These are phyloP conservation scores for Xestobium rufovillosum DNA, from an alignment of 2,888 invertebrate genomes.

Conservation along the genomic window DNA sequence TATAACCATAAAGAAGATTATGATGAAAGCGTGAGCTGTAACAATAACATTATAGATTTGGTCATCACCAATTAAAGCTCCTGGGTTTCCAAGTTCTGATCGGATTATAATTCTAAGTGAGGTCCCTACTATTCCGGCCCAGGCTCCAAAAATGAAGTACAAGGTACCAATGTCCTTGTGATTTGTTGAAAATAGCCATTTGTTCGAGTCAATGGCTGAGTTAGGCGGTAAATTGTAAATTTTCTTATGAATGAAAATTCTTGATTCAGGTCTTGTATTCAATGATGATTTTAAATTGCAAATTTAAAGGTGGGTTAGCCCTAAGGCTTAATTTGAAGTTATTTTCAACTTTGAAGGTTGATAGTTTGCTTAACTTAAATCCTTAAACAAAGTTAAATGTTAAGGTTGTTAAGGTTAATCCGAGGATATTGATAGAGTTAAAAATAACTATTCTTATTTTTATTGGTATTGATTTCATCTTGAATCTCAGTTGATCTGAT, in stretches of 20 bases:
- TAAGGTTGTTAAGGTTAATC: slow-evolving; percentile 44
- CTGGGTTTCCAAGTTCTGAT: slow-evolving; percentile 60
- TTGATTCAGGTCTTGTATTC: no score
- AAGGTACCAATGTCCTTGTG: slow-evolving; percentile 71
- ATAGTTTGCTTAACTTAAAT: no score
- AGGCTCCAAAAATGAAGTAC: slow-evolving; percentile 64
- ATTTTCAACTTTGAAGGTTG: no score
- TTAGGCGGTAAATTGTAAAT: no score
- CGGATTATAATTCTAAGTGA: slow-evolving; percentile 66
- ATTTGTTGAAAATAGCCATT: no score
- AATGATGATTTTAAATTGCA: slow-evolving; percentile 60
- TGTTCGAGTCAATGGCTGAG: no score
- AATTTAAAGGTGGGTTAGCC: slow-evolving; percentile 46
- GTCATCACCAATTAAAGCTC: slow-evolving; percentile 61
- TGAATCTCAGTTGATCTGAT: no score
- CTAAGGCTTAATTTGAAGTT: slow-evolving; percentile 50
- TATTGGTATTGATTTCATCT: no score
- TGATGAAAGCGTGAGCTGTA: slow-evolving; percentile 77
- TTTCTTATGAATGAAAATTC: no score
- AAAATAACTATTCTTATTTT: no score
- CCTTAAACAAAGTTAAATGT: slow-evolving; percentile 40
- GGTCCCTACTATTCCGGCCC: no score
- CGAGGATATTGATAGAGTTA: slow-evolving; percentile 50
- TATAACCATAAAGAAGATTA: slow-evolving; percentile 64
- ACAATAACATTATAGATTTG: slow-evolving; percentile 80